These are phyloP conservation scores for Synergus japonicus DNA, from an alignment of 2,888 invertebrate species.

Conservation along the genomic window DNA sequence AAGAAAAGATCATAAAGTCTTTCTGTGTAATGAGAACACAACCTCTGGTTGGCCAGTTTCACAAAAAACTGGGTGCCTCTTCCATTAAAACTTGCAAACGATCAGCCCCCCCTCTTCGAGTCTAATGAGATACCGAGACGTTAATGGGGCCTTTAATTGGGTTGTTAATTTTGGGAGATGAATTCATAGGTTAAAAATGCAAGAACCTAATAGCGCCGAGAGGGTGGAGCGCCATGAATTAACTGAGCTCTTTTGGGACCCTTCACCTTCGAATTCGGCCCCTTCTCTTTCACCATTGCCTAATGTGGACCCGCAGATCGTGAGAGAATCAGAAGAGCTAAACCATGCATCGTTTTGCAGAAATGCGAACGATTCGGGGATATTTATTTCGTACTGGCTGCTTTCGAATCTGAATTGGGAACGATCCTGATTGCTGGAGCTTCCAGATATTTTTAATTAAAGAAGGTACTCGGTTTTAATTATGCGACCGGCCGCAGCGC, in stretches of 20 bases:
- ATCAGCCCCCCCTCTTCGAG: constrained; percentile 56
- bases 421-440: neutral
- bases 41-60: constrained; percentile 45
- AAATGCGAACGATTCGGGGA: constrained; percentile 16
- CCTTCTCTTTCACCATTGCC: constrained; percentile 31
- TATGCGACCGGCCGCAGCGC: constrained; percentile 1
- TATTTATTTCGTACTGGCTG: constrained; percentile 8
- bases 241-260: constrained; percentile 69
- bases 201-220: constrained; percentile 67
- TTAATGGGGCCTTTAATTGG: constrained; percentile 75
- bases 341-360: constrained; percentile 4
- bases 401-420: constrained; percentile 4
- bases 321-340: constrained; percentile 7
- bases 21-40: constrained; percentile 22
- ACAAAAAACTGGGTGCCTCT: constrained; percentile 62
- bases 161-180: constrained; percentile 74
- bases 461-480: constrained; percentile 8
- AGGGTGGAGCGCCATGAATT: constrained; percentile 65
- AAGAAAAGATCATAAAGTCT: constrained; percentile 27
- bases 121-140: constrained; percentile 73
- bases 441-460: constrained; percentile 34
- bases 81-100: constrained; percentile 71
- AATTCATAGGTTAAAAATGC: constrained; percentile 74
- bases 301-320: constrained; percentile 17
- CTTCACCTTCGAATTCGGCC: constrained; percentile 46